Base-by-base conservation (phyloP, 2,113 vertebrate genomes). In the Lates calcarifer region DNA sequence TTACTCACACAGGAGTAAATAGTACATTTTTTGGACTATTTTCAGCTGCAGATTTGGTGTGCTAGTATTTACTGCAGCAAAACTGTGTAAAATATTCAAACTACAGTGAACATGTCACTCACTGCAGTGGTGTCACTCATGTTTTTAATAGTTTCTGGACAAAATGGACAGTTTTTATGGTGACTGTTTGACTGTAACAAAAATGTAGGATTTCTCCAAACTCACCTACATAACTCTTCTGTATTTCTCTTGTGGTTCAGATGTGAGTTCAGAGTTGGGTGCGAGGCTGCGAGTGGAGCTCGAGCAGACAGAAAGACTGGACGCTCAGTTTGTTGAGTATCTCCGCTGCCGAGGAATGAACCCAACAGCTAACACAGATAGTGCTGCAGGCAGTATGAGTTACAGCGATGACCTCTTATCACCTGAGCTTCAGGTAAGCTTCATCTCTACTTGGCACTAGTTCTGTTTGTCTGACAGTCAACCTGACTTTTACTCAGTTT, bases 341-440 rank as follows among this genome's bases (percentile, higher is more conserved):
- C 91, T 96, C 41, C 94, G 18, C 10, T 86, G 90, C 73, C 18
- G 89, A 41, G 94, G 92, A 84, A 95, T 96, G 81, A 89, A 93
- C 83, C 95, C 83, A 8, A 90, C 87, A 0, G 71, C 82, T 4
- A 89, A 92, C 78, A 91, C 92, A 0, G 94, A 95, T 60, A 94
- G 93, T 22, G 92, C 93, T 33, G 93, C 93, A 1, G 94, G 94
- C 45, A 94, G 93, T 66, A 90, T 94, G 92, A 92, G 90, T 58
- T 90, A 86, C 82, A 94, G 84, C 2, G 92, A 94, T n/a, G 97
- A 96, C 31, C 78, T 96, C 20, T 89, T 97, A 24, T 95, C 96
- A 22, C 95, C 95, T 53, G 95, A 97, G 41, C 90, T 98, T 79
- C 97, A 98, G 96, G 97, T 97, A 79, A 22, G 74, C 18, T 14